Percentiles rank a stretch among this genome's conserved stretches.
Evolutionary conservation across 2,113 vertebrate species (phyloP).

Genomic region (Rattus rattus): DNA sequence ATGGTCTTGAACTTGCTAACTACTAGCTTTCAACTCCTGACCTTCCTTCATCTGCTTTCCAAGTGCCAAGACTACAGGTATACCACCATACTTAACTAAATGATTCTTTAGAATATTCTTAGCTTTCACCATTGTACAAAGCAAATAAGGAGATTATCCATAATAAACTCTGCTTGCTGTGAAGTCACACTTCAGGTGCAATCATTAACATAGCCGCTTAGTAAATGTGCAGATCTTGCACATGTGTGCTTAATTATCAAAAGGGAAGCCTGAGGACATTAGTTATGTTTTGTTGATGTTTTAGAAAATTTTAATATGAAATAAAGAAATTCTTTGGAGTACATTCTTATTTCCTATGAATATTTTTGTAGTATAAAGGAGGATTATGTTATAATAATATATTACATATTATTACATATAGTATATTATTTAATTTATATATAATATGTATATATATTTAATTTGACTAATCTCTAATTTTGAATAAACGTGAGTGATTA

Average conservation of each 20-base stretch:
- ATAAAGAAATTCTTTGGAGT: not conserved
- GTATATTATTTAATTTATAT: not conserved
- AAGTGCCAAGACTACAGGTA: not conserved
- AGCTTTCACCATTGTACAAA: not conserved
- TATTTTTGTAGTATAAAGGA: not conserved
- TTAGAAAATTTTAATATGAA: not conserved
- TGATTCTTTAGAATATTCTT: not conserved
- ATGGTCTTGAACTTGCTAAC: not conserved
- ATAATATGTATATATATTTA: not conserved
- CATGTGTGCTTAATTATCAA: not conserved
- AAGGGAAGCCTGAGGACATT: not conserved
- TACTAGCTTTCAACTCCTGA: not conserved
- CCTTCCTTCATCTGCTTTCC: too few species aligned
- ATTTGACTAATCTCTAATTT: not conserved
- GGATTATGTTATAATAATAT: not conserved
- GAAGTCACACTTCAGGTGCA: not conserved
- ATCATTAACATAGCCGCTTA: not conserved
- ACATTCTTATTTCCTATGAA: not conserved
- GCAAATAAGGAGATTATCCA: not conserved
- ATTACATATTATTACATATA: not conserved
- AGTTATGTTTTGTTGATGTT: not conserved
- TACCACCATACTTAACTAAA: too few species aligned
- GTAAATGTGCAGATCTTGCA: not conserved
- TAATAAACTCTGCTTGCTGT: not conserved
- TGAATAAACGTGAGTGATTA: not conserved